A percentile compares a stretch with the other conserved stretches of the same genome.
phyloP scores from a whole-genome alignment of 30 jellyfish, hydroid and myxozoan species.

The Cassiopea andromeda region DNA sequence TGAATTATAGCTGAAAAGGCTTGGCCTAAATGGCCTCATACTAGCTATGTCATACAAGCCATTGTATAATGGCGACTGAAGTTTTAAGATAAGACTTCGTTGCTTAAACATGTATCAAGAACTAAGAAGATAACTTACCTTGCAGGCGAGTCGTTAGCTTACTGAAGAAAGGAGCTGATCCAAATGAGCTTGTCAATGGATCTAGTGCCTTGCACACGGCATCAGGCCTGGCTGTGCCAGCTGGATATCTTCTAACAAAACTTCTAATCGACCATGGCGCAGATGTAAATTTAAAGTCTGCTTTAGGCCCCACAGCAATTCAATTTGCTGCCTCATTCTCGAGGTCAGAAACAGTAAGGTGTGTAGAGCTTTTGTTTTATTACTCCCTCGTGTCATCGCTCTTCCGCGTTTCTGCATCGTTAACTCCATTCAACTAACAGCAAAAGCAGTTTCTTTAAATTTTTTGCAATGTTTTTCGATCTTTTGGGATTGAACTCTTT shows the following conservation, averaged over 20 bases:
- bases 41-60: too few relatives aligned
- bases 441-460: too few relatives aligned
- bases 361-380: background rate
- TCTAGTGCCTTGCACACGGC: conserved; percentile 77
- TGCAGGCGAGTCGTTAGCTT: conserved; percentile 56
- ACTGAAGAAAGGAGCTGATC: conserved; percentile 60
- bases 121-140: background rate
- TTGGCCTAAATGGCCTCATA: too few relatives aligned
- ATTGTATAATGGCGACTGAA: too few relatives aligned
- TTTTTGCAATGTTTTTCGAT: too few relatives aligned
- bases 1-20: too few relatives aligned
- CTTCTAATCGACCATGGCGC: conserved; percentile 83
- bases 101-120: too few relatives aligned
- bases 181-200: conserved; percentile 78
- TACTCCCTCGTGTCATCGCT: too few relatives aligned
- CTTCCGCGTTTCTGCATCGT: too few relatives aligned
- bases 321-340: conserved; percentile 71
- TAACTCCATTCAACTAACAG: too few relatives aligned
- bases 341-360: conserved; percentile 75
- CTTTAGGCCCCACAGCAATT: conserved; percentile 78
- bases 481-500: too few relatives aligned
- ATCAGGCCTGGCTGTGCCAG: conserved; percentile 76
- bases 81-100: too few relatives aligned
- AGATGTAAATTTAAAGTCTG: conserved; percentile 67
- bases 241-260: conserved; percentile 76